These are phyloP conservation scores for Teleopsis dalmanni DNA, from an alignment of 1,140 invertebrate genomes.

Conservation along the genomic window DNA sequence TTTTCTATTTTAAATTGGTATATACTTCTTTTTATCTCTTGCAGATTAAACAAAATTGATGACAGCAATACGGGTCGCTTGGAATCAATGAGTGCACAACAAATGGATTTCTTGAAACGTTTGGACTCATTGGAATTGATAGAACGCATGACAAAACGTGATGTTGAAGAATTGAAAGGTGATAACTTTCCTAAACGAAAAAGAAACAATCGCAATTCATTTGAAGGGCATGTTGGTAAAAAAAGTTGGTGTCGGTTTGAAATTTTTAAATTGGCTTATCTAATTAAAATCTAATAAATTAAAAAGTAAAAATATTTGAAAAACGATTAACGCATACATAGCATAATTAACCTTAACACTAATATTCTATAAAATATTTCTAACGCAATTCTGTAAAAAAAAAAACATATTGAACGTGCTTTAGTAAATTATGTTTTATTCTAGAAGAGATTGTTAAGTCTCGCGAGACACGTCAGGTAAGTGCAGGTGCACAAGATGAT, in stretches of 20 bases:
- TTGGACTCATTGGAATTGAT: conserved; percentile 32
- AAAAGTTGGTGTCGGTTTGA: too few species aligned
- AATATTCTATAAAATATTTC: not conserved
- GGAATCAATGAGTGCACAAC: conserved; percentile 32
- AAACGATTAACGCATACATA: too few species aligned
- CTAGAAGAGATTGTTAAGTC: not conserved
- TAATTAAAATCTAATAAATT: too few species aligned
- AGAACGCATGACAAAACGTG: conserved; percentile 22
- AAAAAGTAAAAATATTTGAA: too few species aligned
- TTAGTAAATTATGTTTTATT: not conserved
- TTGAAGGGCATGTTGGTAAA: too few species aligned
- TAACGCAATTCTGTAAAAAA: not conserved
- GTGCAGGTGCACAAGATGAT: not conserved
- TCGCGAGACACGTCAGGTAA: not conserved
- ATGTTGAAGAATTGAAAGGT: conserved; percentile 37
- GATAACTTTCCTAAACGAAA: conserved; percentile 13
- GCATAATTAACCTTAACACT: too few species aligned
- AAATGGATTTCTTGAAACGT: conserved; percentile 26
- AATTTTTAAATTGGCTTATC: too few species aligned
- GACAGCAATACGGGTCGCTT: conserved; percentile 23
- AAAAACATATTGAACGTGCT: not conserved
- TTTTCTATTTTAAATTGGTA: not conserved
- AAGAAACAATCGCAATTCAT: conserved; percentile 2
- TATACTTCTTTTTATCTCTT: conserved; percentile 1
- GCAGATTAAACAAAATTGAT: conserved; percentile 25